A percentile compares a stretch with the other conserved stretches of the same genome.
Evolutionary conservation across 2,888 invertebrate species (phyloP).

Genomic region (Drosophila macrothrix): DNA sequence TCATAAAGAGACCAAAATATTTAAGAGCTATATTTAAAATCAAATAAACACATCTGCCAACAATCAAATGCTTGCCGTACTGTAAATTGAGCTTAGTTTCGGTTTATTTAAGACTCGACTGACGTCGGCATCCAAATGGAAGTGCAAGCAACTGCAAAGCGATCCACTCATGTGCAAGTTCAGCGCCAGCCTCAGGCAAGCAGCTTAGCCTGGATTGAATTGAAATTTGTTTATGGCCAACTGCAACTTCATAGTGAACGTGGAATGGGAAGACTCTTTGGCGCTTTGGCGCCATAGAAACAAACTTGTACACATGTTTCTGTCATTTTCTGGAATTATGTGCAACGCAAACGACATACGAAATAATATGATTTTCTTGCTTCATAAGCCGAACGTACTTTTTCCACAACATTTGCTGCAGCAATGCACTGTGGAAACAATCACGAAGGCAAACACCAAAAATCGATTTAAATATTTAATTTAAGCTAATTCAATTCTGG

Average conservation of each 20-base stretch:
- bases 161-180: slow-evolving; percentile 63
- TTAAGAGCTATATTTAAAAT: slow-evolving; percentile 80
- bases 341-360: slow-evolving; percentile 69
- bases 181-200: slow-evolving; percentile 60
- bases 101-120: slow-evolving; percentile 67
- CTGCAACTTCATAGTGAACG: slow-evolving; percentile 41
- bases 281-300: slow-evolving; percentile 59
- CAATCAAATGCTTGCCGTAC: slow-evolving; percentile 77
- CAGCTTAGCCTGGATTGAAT: slow-evolving; percentile 67
- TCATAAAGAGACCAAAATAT: slow-evolving; percentile 74
- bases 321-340: slow-evolving; percentile 80
- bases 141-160: slow-evolving; percentile 61
- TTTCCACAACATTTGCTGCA: slow-evolving; percentile 57
- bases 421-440: slow-evolving; percentile 36
- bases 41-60: slow-evolving; percentile 78
- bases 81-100: slow-evolving; percentile 79
- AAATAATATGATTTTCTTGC: slow-evolving; percentile 76
- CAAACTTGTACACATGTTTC: slow-evolving; percentile 81
- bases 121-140: slow-evolving; percentile 51
- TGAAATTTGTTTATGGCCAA: slow-evolving; percentile 79
- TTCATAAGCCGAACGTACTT: slow-evolving; percentile 44
- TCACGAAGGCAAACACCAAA: not conserved
- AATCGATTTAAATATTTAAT: not conserved
- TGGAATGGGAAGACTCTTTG: slow-evolving; percentile 19
- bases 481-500: not conserved